phyloP scores from a whole-genome alignment of 2,888 invertebrate genomes.

The Empis stercorea region DNA sequence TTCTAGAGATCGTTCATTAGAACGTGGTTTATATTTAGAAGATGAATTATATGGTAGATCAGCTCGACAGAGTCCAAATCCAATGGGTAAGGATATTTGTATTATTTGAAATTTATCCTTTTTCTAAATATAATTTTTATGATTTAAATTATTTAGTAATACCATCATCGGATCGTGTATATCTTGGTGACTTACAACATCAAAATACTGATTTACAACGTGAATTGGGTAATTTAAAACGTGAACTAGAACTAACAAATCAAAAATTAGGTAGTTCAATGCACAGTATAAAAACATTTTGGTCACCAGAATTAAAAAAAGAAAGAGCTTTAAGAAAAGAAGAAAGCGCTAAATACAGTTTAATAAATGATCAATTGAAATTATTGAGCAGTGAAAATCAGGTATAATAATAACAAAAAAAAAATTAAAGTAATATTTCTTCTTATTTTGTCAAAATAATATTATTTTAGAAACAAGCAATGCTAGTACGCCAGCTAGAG shows the following conservation, averaged over 20 bases:
- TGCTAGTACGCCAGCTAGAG: slow-evolving; percentile 85
- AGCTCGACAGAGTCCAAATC: slow-evolving; percentile 58
- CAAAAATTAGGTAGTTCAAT: slow-evolving; percentile 97
- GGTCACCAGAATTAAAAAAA: slow-evolving; percentile 99
- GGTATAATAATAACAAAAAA: slow-evolving; percentile 46
- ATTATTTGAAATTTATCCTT: neutral
- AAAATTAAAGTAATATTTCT: neutral
- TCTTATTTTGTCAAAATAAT: neutral
- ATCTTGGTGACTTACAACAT: slow-evolving; percentile 76
- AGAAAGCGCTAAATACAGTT: slow-evolving; percentile 92
- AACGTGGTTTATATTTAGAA: slow-evolving; percentile 55
- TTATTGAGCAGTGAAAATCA: slow-evolving; percentile 93
- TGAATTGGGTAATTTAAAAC: slow-evolving; percentile 81
- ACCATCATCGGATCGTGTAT: slow-evolving; percentile 45
- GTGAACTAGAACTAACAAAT: slow-evolving; percentile 89
- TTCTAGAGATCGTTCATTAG: slow-evolving; percentile 52
- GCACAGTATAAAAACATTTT: slow-evolving; percentile 99
- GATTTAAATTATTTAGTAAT: slow-evolving; percentile 23
- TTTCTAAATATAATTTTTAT: slow-evolving; percentile 13
- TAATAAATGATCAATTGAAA: slow-evolving; percentile 93
- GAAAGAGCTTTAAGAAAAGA: slow-evolving; percentile 93
- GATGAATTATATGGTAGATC: slow-evolving; percentile 56
- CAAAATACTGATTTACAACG: slow-evolving; percentile 91
- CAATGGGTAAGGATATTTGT: slow-evolving; percentile 30
- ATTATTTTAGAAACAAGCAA: slow-evolving; percentile 72